Percentiles rank a stretch among this genome's conserved stretches.
phyloP scores from a whole-genome alignment of 2,113 vertebrate genomes.

The Rissa tridactyla region DNA sequence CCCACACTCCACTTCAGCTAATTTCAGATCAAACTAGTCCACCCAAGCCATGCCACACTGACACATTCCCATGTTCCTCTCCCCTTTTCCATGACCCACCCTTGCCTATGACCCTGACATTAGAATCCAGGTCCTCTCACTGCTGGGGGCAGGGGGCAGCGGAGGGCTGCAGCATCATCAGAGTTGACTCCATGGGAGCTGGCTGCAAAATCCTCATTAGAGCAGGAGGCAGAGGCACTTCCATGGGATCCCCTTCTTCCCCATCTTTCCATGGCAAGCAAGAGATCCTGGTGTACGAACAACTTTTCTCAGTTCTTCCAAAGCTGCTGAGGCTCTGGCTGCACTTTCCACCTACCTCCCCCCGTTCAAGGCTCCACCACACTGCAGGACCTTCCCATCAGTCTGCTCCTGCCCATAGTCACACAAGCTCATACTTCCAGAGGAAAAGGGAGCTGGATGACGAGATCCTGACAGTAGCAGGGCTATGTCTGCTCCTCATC shows the following conservation, averaged over 20 bases:
- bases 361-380: not conserved
- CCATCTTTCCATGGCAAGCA: not conserved
- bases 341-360: not conserved
- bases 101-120: not conserved
- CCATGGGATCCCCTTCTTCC: not conserved
- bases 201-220: not conserved
- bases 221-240: not conserved
- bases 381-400: not conserved
- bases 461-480: not conserved
- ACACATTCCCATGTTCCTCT: not conserved
- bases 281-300: not conserved
- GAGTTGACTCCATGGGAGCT: not conserved
- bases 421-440: not conserved
- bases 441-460: not conserved
- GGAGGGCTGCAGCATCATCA: not conserved
- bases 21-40: not conserved
- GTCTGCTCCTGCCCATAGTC: not conserved
- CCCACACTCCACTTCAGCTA: not conserved
- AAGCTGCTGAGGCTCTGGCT: not conserved
- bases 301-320: not conserved
- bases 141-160: no score
- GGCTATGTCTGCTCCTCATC: fast-evolving
- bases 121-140: not conserved
- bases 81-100: not conserved
- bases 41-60: not conserved